These are phyloP conservation scores for Macrotus californicus DNA, from an alignment of 2,113 vertebrate species.

Conservation along the genomic window DNA sequence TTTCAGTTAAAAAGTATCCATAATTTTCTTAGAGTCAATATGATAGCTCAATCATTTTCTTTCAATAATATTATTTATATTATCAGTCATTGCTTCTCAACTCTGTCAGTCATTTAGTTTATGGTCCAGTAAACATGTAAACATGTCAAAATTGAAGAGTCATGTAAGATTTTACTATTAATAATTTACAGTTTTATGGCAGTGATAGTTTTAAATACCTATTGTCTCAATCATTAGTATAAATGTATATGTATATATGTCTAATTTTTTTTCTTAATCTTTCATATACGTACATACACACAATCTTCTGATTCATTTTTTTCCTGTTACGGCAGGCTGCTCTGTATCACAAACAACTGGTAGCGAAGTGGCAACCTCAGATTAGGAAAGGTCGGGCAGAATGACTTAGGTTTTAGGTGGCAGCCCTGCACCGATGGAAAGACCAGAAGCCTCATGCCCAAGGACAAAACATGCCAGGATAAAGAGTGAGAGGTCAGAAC, in stretches of 20 bases:
- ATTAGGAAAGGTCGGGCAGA: neutral
- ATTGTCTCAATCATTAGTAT: conserved; percentile 5
- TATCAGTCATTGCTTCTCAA: neutral
- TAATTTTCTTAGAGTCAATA: neutral
- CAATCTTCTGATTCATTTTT: neutral
- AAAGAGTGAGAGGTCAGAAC: neutral
- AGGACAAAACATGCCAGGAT: neutral
- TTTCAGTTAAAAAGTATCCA: neutral
- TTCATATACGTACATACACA: neutral
- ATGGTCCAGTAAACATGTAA: neutral
- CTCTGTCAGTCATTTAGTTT: neutral
- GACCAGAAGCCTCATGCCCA: neutral
- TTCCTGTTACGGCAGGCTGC: neutral
- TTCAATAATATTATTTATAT: neutral
- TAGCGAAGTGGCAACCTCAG: neutral
- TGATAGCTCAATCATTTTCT: neutral
- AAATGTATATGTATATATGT: neutral
- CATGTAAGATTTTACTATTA: conserved; percentile 8
- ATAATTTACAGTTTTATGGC: neutral
- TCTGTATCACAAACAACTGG: neutral
- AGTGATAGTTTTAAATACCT: neutral
- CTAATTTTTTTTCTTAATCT: neutral
- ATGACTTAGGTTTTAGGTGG: neutral
- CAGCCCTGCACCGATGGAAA: accelerated
- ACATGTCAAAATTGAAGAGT: neutral